Percentiles rank a stretch among this genome's conserved stretches.
Evolutionary conservation across 2,113 vertebrate genomes (phyloP).

Genomic region (Cercopithecus mona): DNA sequence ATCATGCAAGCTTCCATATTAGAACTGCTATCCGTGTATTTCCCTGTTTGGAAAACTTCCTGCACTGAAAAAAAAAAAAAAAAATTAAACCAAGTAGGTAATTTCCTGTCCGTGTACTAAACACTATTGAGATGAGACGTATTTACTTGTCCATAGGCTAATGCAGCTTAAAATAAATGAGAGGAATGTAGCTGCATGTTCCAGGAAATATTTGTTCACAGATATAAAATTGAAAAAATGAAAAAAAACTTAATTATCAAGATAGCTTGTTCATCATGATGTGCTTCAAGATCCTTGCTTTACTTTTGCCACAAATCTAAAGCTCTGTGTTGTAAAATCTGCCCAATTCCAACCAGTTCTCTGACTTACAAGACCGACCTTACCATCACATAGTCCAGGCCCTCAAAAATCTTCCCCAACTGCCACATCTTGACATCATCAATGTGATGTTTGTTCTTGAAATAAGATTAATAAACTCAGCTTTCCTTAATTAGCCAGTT

Average conservation of each 20-base stretch:
- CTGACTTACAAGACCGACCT: neutral
- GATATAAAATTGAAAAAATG: neutral
- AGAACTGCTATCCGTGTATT: neutral
- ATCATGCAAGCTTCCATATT: too few relatives aligned
- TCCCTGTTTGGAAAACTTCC: too few relatives aligned
- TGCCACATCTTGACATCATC: neutral
- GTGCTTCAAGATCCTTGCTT: too few relatives aligned
- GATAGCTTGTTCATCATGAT: neutral
- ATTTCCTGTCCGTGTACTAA: neutral
- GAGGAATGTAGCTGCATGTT: neutral
- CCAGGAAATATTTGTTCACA: neutral
- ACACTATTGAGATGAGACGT: neutral
- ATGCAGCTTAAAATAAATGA: neutral
- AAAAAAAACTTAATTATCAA: neutral
- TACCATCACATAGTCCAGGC: neutral
- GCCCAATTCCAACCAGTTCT: neutral
- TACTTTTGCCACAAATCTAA: neutral
- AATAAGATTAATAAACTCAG: neutral
- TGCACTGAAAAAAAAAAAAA: neutral
- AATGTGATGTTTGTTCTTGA: neutral
- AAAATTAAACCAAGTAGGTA: neutral
- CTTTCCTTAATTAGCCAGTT: neutral
- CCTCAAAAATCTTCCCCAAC: neutral
- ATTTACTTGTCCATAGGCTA: neutral
- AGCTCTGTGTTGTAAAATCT: neutral